Conservation (phyloP, 1,140 invertebrate genomes). For the Lasioglossum baleicum region DNA sequence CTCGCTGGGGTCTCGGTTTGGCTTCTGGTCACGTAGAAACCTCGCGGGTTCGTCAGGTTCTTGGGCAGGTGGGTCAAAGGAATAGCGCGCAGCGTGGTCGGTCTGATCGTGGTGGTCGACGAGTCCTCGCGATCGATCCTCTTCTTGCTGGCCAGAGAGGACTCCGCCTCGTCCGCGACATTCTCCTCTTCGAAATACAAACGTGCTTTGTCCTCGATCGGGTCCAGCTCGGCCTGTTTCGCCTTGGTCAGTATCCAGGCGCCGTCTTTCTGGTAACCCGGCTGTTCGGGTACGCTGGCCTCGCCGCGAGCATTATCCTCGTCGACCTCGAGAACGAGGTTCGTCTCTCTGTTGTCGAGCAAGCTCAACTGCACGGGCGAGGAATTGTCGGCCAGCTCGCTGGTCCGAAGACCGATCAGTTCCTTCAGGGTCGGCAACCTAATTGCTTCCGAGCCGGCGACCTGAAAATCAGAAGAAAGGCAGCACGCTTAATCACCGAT, state of each 20-base stretch:
- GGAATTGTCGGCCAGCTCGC: constrained; percentile 10
- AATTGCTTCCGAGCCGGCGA: constrained; percentile 64
- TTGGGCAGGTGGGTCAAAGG: constrained; percentile 15
- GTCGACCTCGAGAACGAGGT: background rate
- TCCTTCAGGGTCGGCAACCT: constrained; percentile 72
- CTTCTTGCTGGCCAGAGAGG: constrained; percentile 15
- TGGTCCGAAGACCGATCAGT: constrained; percentile 58
- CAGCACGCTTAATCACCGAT: constrained; percentile 61
- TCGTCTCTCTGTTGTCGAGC: constrained; percentile 12
- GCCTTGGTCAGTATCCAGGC: background rate
- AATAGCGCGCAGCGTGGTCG: constrained; percentile 58
- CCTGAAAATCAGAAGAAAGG: constrained; percentile 76
- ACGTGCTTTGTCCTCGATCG: background rate
- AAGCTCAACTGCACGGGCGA: constrained; percentile 48
- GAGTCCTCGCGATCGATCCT: constrained; percentile 22
- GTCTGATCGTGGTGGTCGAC: constrained; percentile 7
- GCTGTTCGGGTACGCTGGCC: background rate
- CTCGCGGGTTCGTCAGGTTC: constrained; percentile 29
- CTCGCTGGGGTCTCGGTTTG: background rate
- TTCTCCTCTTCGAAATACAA: constrained; percentile 28
- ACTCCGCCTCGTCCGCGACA: constrained; percentile 19
- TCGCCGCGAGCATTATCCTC: background rate
- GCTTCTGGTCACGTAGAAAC: constrained; percentile 69
- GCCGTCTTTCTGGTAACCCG: background rate
- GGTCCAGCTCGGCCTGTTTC: constrained; percentile 1